Evolutionary conservation across 2,888 invertebrate genomes (phyloP).

Genomic region (Gymnoscelis rufifasciata): DNA sequence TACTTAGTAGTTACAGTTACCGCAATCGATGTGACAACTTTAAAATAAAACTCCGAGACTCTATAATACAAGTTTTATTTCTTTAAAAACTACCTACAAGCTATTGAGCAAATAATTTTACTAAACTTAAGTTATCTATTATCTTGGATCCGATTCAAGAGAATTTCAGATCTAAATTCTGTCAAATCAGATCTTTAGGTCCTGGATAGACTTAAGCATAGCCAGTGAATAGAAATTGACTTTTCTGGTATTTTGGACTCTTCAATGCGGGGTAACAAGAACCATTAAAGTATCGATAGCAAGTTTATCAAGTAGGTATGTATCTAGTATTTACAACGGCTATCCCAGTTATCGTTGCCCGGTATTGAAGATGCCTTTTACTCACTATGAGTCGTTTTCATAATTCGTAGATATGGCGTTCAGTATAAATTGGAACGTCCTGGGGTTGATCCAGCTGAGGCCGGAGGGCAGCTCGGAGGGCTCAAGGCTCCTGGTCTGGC

Average conservation of each 20-base stretch:
- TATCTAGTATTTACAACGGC: conserved; percentile 17
- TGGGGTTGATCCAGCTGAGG: conserved; percentile 78
- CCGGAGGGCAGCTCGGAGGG: conserved; percentile 60
- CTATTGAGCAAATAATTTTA: conserved; percentile 22
- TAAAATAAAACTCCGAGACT: conserved; percentile 17
- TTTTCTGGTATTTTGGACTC: no score
- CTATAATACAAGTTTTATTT: conserved; percentile 11
- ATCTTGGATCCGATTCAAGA: conserved; percentile 42
- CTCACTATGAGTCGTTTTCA: conserved; percentile 42
- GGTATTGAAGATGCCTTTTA: conserved; percentile 13
- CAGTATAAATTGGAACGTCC: conserved; percentile 83
- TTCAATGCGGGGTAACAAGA: conserved; percentile 55
- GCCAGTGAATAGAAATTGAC: no score
- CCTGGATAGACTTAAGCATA: no score
- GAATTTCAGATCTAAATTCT: conserved; percentile 43
- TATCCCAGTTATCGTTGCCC: conserved; percentile 29
- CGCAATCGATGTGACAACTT: conserved; percentile 33
- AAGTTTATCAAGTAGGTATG: not conserved
- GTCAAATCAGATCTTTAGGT: conserved; percentile 40
- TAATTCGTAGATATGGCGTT: conserved; percentile 73
- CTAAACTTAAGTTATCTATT: not conserved
- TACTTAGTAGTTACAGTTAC: conserved; percentile 11
- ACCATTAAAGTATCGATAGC: conserved; percentile 6
- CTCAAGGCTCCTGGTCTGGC: conserved; percentile 63
- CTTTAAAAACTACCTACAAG: conserved; percentile 21